These are phyloP conservation scores for Charanyca ferruginea DNA, from an alignment of 2,888 invertebrate genomes.

Conservation along the genomic window DNA sequence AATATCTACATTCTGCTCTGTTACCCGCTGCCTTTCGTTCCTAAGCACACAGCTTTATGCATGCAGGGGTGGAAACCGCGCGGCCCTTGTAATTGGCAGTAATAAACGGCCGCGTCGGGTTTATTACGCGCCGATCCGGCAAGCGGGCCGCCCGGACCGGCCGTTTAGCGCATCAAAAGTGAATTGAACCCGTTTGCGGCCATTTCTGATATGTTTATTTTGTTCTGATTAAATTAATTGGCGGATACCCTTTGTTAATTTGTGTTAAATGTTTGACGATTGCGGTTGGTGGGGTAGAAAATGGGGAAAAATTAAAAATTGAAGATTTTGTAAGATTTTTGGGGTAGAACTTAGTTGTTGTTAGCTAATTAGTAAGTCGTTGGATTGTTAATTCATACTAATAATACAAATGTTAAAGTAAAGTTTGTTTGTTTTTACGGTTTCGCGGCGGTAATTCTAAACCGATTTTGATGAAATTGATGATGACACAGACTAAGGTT, in stretches of 20 bases:
- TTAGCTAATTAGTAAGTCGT: no score
- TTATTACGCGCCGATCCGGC: constrained; percentile 69
- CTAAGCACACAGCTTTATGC: constrained; percentile 60
- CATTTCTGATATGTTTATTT: constrained; percentile 62
- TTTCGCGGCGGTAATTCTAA: no score
- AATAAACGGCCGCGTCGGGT: constrained; percentile 69
- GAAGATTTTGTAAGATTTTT: no score
- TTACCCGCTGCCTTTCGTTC: constrained; percentile 64
- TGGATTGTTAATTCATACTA: no score
- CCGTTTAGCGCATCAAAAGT: constrained; percentile 70
- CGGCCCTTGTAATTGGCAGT: constrained; percentile 75
- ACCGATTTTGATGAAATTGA: no score
- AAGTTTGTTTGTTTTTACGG: no score
- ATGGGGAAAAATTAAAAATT: background rate
- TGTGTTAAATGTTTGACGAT: constrained; percentile 54
- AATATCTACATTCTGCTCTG: constrained; percentile 3
- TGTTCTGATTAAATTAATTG: constrained; percentile 64
- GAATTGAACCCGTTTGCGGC: constrained; percentile 63
- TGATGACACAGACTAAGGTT: no score
- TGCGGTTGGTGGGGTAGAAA: constrained; percentile 15
- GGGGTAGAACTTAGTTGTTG: no score
- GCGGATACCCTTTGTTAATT: constrained; percentile 59
- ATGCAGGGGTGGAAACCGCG: constrained; percentile 82
- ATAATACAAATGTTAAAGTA: no score
- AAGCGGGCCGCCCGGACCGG: constrained; percentile 46